These are phyloP conservation scores for Columba livia DNA, from an alignment of 2,113 vertebrate genomes.

Conservation along the genomic window DNA sequence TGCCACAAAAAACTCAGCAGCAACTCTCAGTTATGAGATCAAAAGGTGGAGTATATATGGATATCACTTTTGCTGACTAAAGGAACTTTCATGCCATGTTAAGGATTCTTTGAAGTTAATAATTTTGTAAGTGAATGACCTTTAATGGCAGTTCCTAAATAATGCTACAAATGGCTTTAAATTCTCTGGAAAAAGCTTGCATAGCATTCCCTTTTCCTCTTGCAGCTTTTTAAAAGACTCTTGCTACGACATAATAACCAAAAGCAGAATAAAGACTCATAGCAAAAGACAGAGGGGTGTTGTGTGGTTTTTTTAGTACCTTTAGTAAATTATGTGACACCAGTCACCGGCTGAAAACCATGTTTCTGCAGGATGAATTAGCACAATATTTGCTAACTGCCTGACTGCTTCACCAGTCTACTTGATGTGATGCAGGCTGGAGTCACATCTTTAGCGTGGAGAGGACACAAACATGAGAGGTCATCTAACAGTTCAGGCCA, in stretches of 20 bases:
- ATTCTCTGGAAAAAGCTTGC: neutral
- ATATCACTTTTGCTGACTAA: neutral
- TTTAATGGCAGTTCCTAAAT: neutral
- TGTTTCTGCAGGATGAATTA: neutral
- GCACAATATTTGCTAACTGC: neutral
- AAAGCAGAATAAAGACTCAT: neutral
- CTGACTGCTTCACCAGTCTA: neutral
- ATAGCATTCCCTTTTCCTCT: neutral
- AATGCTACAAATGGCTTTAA: neutral
- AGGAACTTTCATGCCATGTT: neutral
- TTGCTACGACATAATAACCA: neutral
- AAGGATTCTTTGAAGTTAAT: neutral
- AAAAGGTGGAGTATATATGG: neutral
- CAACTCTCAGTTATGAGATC: neutral
- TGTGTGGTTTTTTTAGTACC: neutral
- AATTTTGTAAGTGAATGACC: neutral
- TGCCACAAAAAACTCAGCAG: neutral
- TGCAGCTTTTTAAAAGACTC: neutral
- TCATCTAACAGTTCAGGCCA: neutral
- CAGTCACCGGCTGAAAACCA: neutral
- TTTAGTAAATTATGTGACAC: neutral
- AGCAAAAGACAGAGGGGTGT: neutral
- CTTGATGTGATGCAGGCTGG: neutral
- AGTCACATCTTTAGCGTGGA: neutral
- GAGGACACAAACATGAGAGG: neutral